Base-by-base conservation (phyloP, 2,113 vertebrate genomes). In the Centropus unirufus region DNA sequence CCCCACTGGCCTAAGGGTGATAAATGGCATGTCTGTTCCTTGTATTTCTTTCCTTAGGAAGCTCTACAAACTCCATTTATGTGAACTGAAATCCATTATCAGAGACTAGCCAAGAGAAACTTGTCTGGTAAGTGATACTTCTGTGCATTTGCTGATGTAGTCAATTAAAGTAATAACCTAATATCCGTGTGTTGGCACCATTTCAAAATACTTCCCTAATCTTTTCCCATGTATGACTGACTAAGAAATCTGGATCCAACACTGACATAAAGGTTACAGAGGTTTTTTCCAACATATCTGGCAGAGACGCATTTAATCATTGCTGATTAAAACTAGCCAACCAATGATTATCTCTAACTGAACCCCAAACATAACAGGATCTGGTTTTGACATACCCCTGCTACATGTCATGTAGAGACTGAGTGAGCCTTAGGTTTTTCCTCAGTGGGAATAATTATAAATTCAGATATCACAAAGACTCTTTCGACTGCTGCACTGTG, bases 131-230 rank as follows among this genome's bases (percentile, higher is more conserved):
- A 95, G 57, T 78, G 90, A 92, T 92, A 96, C 62, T 76, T 94
- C 80, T 75, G 17, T 61, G 32, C 39, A 58, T 94, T 94, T 96
- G 88, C 55, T 95, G 91, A 93, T 81, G 81, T 58, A 93, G 79
- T 90, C 93, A 92, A 93, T 93, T 95, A 90, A 92, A 96, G 42
- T 73, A 95, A 92, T 89, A 96, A 95, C 57, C 58, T 54, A 92
- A 90, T 86, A 94, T 32, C 82, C 30, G 7, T 54, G 47, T 21
- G 40, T 49, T 95, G 88, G 88, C 82, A 68, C 49, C 5, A 4
- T 55, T 86, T 90, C 89, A 95, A 89, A 94, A 91, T 54, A 22
- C 23, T 88, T 89, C 58, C 36, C 57, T 42, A 64, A 67, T 36
- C 59, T 83, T 93, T 97, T 94, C 75, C 57, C 87, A 63, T 47